Percentiles rank a stretch among this genome's conserved stretches.
phyloP scores from a whole-genome alignment of 2,888 invertebrate genomes.

The Lordiphosa andalusiaca region DNA sequence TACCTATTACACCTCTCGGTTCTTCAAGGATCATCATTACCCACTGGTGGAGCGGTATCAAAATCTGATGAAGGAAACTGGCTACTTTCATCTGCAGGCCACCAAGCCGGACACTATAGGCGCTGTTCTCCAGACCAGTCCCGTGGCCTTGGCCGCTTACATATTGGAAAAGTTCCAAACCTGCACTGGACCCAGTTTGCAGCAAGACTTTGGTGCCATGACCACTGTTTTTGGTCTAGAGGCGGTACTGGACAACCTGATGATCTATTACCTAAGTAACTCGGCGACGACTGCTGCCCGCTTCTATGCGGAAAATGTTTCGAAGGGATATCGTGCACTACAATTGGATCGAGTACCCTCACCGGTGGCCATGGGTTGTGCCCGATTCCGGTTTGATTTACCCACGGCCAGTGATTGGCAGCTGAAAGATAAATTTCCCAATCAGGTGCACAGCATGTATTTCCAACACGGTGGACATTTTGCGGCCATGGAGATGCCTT shows the following conservation, averaged over 20 bases:
- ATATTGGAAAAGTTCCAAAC: slow-evolving; percentile 92
- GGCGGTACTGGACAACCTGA: slow-evolving; percentile 85
- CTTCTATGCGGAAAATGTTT: slow-evolving; percentile 84
- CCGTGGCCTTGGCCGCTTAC: slow-evolving; percentile 92
- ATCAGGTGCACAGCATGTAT: slow-evolving; percentile 85
- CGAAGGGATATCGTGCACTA: slow-evolving; percentile 43
- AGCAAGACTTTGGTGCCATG: slow-evolving; percentile 61
- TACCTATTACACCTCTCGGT: slow-evolving; percentile 79
- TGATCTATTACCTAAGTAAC: slow-evolving; percentile 89
- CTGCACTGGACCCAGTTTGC: slow-evolving; percentile 86
- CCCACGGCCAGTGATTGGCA: slow-evolving; percentile 83
- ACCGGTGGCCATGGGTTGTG: slow-evolving; percentile 87
- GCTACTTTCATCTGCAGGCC: slow-evolving; percentile 89
- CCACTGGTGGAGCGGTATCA: slow-evolving; percentile 76
- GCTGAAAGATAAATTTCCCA: slow-evolving; percentile 83
- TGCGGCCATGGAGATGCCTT: slow-evolving; percentile 90
- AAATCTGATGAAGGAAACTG: slow-evolving; percentile 80
- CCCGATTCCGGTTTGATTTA: slow-evolving; percentile 87
- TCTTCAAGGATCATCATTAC: slow-evolving; percentile 82
- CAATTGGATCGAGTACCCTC: slow-evolving; percentile 82
- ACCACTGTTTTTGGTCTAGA: slow-evolving; percentile 82
- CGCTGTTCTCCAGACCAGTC: slow-evolving; percentile 79
- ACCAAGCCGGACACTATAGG: slow-evolving; percentile 95
- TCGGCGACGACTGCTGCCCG: slow-evolving; percentile 86
- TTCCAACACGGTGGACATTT: slow-evolving; percentile 91